Percentiles rank a stretch among this genome's conserved stretches.
Evolutionary conservation across 2,888 invertebrate species (phyloP).

Genomic region (Monoplex corrugatus): DNA sequence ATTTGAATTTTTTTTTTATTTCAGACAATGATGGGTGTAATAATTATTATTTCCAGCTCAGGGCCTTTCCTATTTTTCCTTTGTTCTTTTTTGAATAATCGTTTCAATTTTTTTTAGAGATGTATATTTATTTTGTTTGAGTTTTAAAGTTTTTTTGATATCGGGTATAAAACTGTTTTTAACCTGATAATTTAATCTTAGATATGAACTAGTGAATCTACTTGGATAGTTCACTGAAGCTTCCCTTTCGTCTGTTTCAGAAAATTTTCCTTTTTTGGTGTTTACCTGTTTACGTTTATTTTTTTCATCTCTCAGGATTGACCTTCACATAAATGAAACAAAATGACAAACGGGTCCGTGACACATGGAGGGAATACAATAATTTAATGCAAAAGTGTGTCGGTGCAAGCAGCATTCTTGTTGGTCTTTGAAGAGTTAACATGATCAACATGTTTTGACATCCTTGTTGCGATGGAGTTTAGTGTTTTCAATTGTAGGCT

Average conservation of each 20-base stretch:
- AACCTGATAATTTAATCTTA: too few species aligned
- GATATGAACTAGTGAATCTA: too few species aligned
- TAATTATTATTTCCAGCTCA: slow-evolving; percentile 24
- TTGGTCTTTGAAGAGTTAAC: background rate
- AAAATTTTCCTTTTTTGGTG: background rate
- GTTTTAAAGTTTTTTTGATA: too few species aligned
- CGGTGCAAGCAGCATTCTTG: slow-evolving; percentile 27
- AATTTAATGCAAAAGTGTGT: slow-evolving; percentile 3
- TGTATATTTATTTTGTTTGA: background rate
- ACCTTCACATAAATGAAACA: slow-evolving; percentile 3
- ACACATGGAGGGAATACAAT: background rate
- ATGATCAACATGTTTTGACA: background rate
- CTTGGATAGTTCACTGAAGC: too few species aligned
- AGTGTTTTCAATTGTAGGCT: background rate
- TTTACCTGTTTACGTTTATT: background rate
- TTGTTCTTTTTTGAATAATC: background rate
- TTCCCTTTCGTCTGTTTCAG: background rate
- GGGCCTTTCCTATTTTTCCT: background rate
- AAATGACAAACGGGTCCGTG: slow-evolving; percentile 4
- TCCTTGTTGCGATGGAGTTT: background rate
- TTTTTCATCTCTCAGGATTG: slow-evolving; percentile 24
- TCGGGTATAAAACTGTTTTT: too few species aligned
- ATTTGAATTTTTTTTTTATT: background rate
- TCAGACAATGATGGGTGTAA: background rate
- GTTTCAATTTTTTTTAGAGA: background rate